These are phyloP conservation scores for Oryctes rhinoceros DNA, from an alignment of 1,140 invertebrate genomes.

Conservation along the genomic window DNA sequence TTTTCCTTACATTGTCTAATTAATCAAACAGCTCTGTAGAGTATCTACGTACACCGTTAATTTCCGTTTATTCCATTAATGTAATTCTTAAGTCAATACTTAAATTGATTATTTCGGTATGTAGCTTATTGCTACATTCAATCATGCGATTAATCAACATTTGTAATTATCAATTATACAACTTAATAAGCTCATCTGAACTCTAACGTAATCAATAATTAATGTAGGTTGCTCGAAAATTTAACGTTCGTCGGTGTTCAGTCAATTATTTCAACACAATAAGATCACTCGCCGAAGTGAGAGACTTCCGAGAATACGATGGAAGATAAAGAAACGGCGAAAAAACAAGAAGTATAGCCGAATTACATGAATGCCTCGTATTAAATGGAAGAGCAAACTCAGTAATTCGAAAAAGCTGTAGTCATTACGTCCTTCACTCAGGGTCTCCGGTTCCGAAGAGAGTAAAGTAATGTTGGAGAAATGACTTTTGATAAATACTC, in stretches of 20 bases:
- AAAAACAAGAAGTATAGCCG: constrained; percentile 23
- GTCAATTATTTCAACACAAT: constrained; percentile 17
- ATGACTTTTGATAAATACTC: constrained; percentile 35
- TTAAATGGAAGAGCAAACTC: constrained; percentile 31
- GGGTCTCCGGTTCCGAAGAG: constrained; percentile 5
- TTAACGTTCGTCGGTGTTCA: not conserved
- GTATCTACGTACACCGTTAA: no score
- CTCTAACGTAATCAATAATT: not conserved
- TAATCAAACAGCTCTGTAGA: no score
- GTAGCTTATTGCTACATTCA: no score
- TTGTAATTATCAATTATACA: not conserved
- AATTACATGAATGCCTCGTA: constrained; percentile 29
- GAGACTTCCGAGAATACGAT: constrained; percentile 33
- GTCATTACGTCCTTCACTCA: constrained; percentile 29
- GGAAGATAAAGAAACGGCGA: constrained; percentile 16
- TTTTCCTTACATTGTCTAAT: no score
- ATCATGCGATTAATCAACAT: not conserved
- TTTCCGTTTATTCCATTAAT: no score
- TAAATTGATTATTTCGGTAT: no score
- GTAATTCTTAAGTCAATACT: no score
- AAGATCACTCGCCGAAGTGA: constrained; percentile 24
- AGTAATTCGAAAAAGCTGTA: constrained; percentile 18
- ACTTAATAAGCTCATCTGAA: not conserved
- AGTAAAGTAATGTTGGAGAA: constrained; percentile 11
- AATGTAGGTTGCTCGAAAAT: not conserved